Conservation (phyloP, 2,797 vertebrate species). For the Artibeus jamaicensis region DNA sequence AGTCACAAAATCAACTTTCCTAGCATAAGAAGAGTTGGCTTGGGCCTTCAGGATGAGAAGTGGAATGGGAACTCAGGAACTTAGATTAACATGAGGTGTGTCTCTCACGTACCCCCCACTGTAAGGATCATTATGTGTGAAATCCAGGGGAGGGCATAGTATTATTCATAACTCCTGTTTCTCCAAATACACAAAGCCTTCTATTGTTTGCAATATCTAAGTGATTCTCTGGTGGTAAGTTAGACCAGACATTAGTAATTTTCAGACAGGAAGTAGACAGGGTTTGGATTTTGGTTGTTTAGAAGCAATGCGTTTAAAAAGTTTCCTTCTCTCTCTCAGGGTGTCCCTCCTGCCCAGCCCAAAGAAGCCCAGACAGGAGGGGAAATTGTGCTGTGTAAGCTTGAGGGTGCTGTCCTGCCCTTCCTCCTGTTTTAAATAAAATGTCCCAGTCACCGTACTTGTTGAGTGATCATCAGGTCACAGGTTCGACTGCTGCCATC, state of each 20-base stretch:
- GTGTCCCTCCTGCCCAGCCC: neutral
- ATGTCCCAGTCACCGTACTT: neutral
- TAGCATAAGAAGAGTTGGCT: neutral
- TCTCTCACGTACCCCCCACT: neutral
- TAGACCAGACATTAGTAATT: conserved; percentile 44
- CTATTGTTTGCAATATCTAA: conserved; percentile 56
- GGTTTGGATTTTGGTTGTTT: neutral
- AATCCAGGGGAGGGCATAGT: neutral
- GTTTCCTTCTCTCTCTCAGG: neutral
- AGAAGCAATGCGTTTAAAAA: neutral
- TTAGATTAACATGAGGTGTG: neutral
- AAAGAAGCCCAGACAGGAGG: neutral
- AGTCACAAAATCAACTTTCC: neutral
- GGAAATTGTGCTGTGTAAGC: neutral
- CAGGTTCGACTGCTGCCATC: neutral
- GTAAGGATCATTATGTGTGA: conserved; percentile 24
- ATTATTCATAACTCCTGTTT: conserved; percentile 61
- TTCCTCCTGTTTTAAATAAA: neutral
- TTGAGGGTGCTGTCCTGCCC: neutral
- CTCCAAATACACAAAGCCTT: conserved; percentile 39
- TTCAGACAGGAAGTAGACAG: conserved; percentile 43
- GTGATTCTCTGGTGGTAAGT: conserved; percentile 46
- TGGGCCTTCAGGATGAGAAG: neutral
- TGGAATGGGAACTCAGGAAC: neutral
- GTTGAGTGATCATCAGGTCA: neutral